A percentile compares a stretch with the other conserved stretches of the same genome.
phyloP scores from a whole-genome alignment of 2,113 vertebrate genomes.

The Hyperoodon ampullatus region DNA sequence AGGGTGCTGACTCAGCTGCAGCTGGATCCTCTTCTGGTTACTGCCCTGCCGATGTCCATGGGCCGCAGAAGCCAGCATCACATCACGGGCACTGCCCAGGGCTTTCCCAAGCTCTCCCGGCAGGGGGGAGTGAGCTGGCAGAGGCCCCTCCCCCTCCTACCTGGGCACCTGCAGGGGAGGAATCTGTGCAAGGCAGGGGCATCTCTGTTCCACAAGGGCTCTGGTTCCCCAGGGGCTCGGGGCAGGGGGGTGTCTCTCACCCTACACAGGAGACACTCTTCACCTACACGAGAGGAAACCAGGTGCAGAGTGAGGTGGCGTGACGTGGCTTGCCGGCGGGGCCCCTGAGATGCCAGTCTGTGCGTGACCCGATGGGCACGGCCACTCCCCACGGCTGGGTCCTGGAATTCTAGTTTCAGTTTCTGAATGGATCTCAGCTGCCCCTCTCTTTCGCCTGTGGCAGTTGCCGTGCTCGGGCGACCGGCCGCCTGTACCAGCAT shows the following conservation, averaged over 20 bases:
- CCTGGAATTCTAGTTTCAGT: background rate
- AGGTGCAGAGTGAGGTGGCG: background rate
- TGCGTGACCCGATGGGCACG: rapidly evolving
- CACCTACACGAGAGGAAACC: rapidly evolving
- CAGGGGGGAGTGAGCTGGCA: background rate
- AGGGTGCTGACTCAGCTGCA: rapidly evolving
- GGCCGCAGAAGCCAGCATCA: too few relatives aligned
- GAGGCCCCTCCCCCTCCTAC: background rate
- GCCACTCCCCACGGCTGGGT: background rate
- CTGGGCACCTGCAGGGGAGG: too few relatives aligned
- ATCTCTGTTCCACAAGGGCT: too few relatives aligned
- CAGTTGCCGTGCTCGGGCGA: rapidly evolving
- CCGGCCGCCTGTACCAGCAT: rapidly evolving
- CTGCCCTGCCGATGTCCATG: rapidly evolving
- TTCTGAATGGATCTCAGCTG: background rate
- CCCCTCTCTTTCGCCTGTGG: background rate
- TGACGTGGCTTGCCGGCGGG: background rate
- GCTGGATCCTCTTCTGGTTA: background rate
- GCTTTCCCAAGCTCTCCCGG: background rate
- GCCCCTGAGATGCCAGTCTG: too few relatives aligned
- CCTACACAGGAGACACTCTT: rapidly evolving
- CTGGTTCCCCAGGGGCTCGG: background rate
- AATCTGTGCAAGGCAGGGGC: rapidly evolving
- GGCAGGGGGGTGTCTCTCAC: background rate
- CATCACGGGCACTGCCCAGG: too few relatives aligned